Base-by-base conservation (phyloP, 37 sponge, comb jelly and placozoan species). In the Eunapius fragilis region DNA sequence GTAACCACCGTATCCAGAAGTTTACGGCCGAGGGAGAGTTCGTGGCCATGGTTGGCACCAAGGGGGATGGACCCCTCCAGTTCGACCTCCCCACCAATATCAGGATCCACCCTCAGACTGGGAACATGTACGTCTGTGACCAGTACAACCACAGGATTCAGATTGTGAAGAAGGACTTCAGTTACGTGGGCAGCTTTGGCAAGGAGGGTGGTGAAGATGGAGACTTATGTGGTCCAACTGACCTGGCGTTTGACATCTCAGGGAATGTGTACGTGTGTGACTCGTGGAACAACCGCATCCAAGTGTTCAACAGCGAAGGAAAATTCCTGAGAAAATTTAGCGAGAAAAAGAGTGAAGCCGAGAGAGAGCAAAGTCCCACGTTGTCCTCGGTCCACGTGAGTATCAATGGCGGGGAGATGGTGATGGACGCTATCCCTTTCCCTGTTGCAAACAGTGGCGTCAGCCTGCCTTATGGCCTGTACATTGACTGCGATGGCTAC, bases 1-100 rank as follows among this genome's bases (percentile, higher is more conserved):
- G 37, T 5, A 87, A 87, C 68, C 37, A 87, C 75, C 68, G 89
- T 26, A 77, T 83, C 33, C 80, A 86, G 48, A 71, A 73, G n/a
- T 86, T 86, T 41, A 72, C 87, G 3, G 23, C 73, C 32, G 73
- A 86, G 38, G 80, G 87, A 33, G 14, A 80, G 36, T 86, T 79
- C 45, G 9, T 86, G 7, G 28, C 30, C 24, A 23, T 23, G 17
- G 87, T 78, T 7, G 87, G 87, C 27, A 72, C 38, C 37, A 79
- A 86, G 38, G 87, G 87, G 13, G 38, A 35, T 49, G 73, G 74
- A 36, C 38, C 13, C 10, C 73, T 86, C 13, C 87, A 86, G 34
- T 86, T 86, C 73, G 69, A 49, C 32, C 36, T 47, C 30, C 87
- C 87, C 11, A 34, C 28, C 47, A 74, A 73, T 26, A 79, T 86